Evolutionary conservation across 2,888 invertebrate species (phyloP), one percentile per base, ranked within the genome.

Genomic region (Carpatolechia fugitivella): DNA sequence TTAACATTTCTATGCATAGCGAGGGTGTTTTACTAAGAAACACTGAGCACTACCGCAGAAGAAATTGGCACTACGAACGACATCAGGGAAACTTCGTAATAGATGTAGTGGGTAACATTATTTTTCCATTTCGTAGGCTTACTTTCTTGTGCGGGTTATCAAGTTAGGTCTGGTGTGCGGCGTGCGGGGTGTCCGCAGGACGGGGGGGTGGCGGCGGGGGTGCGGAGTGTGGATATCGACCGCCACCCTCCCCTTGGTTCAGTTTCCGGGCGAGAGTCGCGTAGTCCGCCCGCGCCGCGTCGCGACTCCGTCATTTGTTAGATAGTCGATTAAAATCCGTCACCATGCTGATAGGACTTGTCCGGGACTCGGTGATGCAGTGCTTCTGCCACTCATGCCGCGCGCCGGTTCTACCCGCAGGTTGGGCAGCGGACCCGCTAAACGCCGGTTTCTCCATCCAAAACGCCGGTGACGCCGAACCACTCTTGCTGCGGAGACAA

Each of bases 351-450:
- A 96, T 97, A 92, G 95, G 94, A 85, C 93, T 97, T 78, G 96
- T 97, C 83, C 94, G 96, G 89, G 96, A 97, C 89, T 97, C 96
- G 84, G 96, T 97, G 85, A 93, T 96, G 94, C 95, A 96, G 93
- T 97, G 97, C 92, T 96, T 97, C 92, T 97, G 97, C 92, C 96
- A 96, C 91, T 95, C 96, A 88, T 97, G 96, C 93, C 94, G 96
- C 83, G 95, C 95, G 74, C 96, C 96, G 68, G 91, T 93, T 72
- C 84, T 95, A 78, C 93, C 94, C 79, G 92, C 94, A 91, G 94
- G 95, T 94, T 92, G 92, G 93, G 82, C 68, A 52, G 61, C 58
- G 48, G 59, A 58, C 55, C 59, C 57, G 50, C 55, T 58, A 33
- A 18, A 20, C 44, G 3, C 38, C 31, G 48, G 16, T 20, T 44